These are phyloP conservation scores for Poeciliopsis retropinna DNA, from an alignment of 2,113 vertebrate species.

Conservation along the genomic window DNA sequence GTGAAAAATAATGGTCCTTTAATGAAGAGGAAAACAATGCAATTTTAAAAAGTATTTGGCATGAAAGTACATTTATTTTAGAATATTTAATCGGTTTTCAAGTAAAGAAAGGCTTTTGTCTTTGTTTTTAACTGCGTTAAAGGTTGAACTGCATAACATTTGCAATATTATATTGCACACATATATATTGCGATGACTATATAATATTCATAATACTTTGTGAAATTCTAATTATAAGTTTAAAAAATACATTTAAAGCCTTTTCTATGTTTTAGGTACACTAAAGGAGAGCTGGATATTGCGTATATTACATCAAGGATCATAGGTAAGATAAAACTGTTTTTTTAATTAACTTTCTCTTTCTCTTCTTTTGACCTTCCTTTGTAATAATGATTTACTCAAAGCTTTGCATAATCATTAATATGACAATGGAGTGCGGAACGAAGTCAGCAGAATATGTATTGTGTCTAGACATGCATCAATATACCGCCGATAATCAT, in stretches of 20 bases:
- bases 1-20: neutral
- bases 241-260: neutral
- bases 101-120: too few species aligned
- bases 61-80: too few species aligned
- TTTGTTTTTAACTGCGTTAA: neutral
- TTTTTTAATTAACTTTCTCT: neutral
- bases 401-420: slow-evolving; percentile 5
- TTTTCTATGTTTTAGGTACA: slow-evolving; percentile 84
- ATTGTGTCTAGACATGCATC: slow-evolving; percentile 22
- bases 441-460: slow-evolving; percentile 16
- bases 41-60: neutral
- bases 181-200: too few species aligned
- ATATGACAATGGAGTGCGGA: slow-evolving; percentile 16
- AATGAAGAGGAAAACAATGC: neutral
- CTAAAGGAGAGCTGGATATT: slow-evolving; percentile 98
- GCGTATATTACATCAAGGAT: slow-evolving; percentile 97
- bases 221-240: neutral
- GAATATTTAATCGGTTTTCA: too few species aligned
- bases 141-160: too few species aligned
- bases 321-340: slow-evolving; percentile 82
- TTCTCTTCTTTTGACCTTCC: neutral
- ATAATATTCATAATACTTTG: too few species aligned
- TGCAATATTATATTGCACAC: too few species aligned
- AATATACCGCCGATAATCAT: slow-evolving; percentile 3
- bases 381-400: neutral